Evolutionary conservation across 2,888 invertebrate species (phyloP), one percentile per base, ranked within the genome.

Genomic region (Cataglyphis albicans): DNA sequence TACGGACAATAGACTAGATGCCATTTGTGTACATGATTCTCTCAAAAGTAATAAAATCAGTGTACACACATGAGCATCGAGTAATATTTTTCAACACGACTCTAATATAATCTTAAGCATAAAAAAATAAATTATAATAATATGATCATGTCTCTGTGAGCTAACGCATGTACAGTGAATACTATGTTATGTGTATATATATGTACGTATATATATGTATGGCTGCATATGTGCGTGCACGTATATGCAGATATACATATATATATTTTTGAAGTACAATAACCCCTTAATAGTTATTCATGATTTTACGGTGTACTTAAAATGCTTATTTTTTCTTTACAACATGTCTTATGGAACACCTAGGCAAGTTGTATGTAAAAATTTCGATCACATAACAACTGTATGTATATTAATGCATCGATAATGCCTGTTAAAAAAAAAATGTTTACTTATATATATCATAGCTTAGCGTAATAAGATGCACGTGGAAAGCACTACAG

Each of bases 111-210:
- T 90, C 93, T 92, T 92, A 93, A 93, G 91, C 92, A 93, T 93
- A 93, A 90, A 93, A 93, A 93, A 93, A 93, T 93, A 93, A 93
- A 93, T 93, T 93, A 93, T 93, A 93, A 93, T 93, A 93, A 93
- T 68, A 76, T 90, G 91, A 92, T 92, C 91, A 91, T 92, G 92
- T 93, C 92, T 92, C 70, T 76, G 76, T 76, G 90, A 90, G 89
- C 92, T 92, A 93, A 92, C 89, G 91, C 93, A 93, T 92, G 88
- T 93, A 93, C 92, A 93, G 88, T 92, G 93, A 93, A 93, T 93
- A 93, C 93, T 93, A 93, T 92, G 90, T 92, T 87, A 91, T 86
- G 86, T 91, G 86, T 88, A 85, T 78, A 84, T 86, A 84, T 86
- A 74, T 87, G 81, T 64, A 83, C 70, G 72, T 55, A 12, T 61